These are phyloP conservation scores for Epicauta chinensis DNA, from an alignment of 1,140 invertebrate species.

Conservation along the genomic window DNA sequence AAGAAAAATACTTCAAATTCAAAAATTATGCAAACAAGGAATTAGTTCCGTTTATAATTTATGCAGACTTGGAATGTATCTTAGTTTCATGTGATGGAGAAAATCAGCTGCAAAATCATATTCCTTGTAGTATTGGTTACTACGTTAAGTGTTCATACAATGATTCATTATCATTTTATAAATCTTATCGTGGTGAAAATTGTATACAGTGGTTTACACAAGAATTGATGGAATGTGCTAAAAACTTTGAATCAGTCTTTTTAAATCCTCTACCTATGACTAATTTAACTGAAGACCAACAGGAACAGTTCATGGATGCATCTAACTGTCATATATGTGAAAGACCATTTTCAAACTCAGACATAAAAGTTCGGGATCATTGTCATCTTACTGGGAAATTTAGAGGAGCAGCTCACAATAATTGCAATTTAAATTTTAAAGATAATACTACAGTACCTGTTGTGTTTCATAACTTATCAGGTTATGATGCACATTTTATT, in stretches of 20 bases:
- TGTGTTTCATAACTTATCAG: conserved; percentile 23
- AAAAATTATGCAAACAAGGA: conserved; percentile 1
- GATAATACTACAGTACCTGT: conserved; percentile 27
- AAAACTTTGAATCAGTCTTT: conserved; percentile 1
- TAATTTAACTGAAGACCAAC: neutral
- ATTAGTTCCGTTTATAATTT: neutral
- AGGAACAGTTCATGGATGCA: neutral
- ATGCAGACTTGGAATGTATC: neutral
- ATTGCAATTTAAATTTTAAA: conserved; percentile 40
- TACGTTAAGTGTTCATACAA: neutral
- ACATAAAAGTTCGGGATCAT: conserved; percentile 34
- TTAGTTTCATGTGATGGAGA: neutral
- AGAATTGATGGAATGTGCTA: neutral
- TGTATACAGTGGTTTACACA: neutral
- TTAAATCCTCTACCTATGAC: neutral
- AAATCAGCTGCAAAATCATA: neutral
- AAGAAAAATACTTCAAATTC: neutral
- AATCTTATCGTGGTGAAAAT: neutral
- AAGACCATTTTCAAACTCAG: conserved; percentile 16
- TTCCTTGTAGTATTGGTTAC: neutral
- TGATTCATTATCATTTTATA: neutral
- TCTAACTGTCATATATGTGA: conserved; percentile 35
- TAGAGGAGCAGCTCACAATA: conserved; percentile 37
- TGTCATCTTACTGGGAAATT: conserved; percentile 36
- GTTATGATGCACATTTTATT: conserved; percentile 24